Percentiles rank a stretch among this genome's conserved stretches.
Conservation (phyloP, 2,888 invertebrate genomes). For the Pharmacophagus antenor region DNA sequence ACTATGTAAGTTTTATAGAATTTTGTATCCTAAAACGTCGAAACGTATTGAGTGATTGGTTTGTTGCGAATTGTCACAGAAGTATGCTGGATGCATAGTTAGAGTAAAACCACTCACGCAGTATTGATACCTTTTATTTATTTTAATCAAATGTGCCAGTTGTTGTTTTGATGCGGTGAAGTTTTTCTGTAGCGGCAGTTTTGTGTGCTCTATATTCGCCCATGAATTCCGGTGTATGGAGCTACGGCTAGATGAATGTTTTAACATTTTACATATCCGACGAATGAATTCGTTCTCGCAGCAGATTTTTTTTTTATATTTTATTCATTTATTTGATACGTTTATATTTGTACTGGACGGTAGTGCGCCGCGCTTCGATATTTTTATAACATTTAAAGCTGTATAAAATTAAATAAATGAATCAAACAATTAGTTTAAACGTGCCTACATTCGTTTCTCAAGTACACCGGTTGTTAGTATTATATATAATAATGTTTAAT, state of each 20-base stretch:
- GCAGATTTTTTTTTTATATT: slow-evolving; percentile 66
- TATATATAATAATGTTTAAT: neutral
- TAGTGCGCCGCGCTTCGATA: slow-evolving; percentile 13
- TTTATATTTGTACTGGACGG: slow-evolving; percentile 57
- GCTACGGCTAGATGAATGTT: slow-evolving; percentile 74
- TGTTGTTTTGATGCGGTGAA: slow-evolving; percentile 68
- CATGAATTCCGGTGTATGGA: slow-evolving; percentile 71
- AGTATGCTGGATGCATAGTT: slow-evolving; percentile 29
- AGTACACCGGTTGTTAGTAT: no score
- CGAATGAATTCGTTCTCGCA: slow-evolving; percentile 69
- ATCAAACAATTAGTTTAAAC: neutral
- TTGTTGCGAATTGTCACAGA: slow-evolving; percentile 27
- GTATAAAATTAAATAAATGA: slow-evolving; percentile 7
- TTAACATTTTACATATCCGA: slow-evolving; percentile 77
- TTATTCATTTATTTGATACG: slow-evolving; percentile 66
- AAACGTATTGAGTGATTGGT: slow-evolving; percentile 20
- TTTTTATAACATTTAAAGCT: slow-evolving; percentile 17
- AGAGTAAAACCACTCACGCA: slow-evolving; percentile 40
- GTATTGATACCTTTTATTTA: slow-evolving; percentile 71
- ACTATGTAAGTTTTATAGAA: neutral
- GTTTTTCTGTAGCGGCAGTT: slow-evolving; percentile 66
- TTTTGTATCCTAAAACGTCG: neutral
- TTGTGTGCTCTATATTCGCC: slow-evolving; percentile 62
- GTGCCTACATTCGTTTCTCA: neutral
- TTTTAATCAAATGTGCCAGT: slow-evolving; percentile 73